Evolutionary conservation across 2,888 invertebrate genomes (phyloP).

Genomic region (Argyra leucocephala): DNA sequence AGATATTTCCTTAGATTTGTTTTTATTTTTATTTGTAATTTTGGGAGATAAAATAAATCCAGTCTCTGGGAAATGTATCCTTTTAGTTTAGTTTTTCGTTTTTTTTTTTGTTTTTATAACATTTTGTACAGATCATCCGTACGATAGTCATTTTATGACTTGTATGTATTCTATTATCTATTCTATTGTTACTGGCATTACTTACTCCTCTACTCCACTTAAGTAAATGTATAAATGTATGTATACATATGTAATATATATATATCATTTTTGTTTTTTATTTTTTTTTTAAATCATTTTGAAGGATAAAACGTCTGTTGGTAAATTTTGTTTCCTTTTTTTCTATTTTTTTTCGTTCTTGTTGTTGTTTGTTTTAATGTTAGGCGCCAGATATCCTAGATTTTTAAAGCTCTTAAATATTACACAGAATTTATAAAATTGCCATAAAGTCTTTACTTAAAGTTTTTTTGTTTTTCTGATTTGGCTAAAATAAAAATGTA

Average conservation of each 20-base stretch:
- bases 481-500: background rate
- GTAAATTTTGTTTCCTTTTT: background rate
- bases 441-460: constrained; percentile 3
- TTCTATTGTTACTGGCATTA: too few species aligned
- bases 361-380: background rate
- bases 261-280: background rate
- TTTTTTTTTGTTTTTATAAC: too few species aligned
- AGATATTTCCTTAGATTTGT: too few species aligned
- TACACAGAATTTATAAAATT: background rate
- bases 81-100: too few species aligned
- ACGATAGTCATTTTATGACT: too few species aligned
- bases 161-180: too few species aligned
- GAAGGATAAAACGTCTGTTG: background rate
- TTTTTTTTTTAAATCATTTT: background rate
- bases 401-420: background rate
- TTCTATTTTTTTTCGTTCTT: background rate
- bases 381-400: constrained; percentile 3
- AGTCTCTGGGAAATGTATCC: too few species aligned
- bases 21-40: too few species aligned
- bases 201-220: too few species aligned
- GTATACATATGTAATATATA: background rate
- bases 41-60: too few species aligned
- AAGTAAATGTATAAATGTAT: too few species aligned
- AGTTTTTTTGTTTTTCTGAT: background rate
- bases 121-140: too few species aligned